A percentile compares a stretch with the other conserved stretches of the same genome.
phyloP scores from a whole-genome alignment of 2,113 vertebrate genomes.

The Oxyruncus cristatus region DNA sequence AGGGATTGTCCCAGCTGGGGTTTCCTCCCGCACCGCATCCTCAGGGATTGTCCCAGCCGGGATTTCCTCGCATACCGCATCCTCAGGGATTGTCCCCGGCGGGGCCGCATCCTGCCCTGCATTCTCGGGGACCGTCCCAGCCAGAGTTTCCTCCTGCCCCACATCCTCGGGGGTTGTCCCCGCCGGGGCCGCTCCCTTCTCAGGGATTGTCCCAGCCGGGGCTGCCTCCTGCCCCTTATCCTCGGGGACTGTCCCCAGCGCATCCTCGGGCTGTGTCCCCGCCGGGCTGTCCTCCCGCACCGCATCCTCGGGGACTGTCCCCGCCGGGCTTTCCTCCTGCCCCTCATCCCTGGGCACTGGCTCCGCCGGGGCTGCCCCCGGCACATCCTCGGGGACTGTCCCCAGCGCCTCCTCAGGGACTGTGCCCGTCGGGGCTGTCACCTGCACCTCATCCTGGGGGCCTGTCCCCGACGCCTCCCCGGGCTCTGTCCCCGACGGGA shows the following conservation, averaged over 20 bases:
- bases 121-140: no score
- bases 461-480: neutral
- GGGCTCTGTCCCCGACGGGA: neutral
- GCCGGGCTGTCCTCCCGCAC: neutral
- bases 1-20: rapidly evolving
- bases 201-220: neutral
- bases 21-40: neutral
- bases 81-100: neutral
- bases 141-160: neutral
- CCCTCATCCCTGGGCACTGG: neutral
- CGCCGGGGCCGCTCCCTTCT: no score
- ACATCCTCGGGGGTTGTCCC: neutral
- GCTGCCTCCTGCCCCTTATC: neutral
- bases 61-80: no score
- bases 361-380: neutral
- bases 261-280: no score
- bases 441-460: no score
- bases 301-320: rapidly evolving
- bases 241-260: neutral
- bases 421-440: neutral
- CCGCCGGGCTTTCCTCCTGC: neutral
- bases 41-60: no score
- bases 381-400: neutral
- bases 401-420: neutral
- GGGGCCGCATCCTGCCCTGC: rapidly evolving